Evolutionary conservation across 2,888 invertebrate genomes (phyloP), one percentile per base, ranked within the genome.

Genomic region (Diaprepes abbreviatus): DNA sequence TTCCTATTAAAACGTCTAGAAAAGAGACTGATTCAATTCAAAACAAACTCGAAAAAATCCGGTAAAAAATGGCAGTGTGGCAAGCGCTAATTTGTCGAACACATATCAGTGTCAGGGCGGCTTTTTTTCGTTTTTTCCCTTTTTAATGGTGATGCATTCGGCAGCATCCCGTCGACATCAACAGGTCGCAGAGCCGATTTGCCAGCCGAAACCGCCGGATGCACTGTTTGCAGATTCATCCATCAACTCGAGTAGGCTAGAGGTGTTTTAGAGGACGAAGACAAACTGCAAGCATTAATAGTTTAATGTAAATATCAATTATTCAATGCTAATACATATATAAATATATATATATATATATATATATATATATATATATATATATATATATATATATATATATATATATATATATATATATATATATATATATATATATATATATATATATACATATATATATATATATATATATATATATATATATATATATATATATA

Each of bases 181-280:
- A 77, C 77, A 77, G 76, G 76, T 75, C 74, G 74, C 68, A 67
- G 73, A 74, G 75, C 73, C 74, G 73, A 69, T 73, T 73, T 71
- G 70, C 72, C 73, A 74, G 72, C 66, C 70, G 66, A 71, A 71
- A 67, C 67, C 66, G 71, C 71, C 78, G 75, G 78, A 77, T 79
- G 79, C 78, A 79, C 75, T 79, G 79, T 80, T 80, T 80, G 79
- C 78, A 76, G 77, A 78, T 79, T 79, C 80, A 81, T 80, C 81
- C 79, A 80, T 81, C 80, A 81, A 78, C 73, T 63, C 64, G 71
- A 72, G 71, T 72, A 70, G 71, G 72, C 65, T 66, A 54, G 73
- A 70, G 72, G 71, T 65, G 67, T 68, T 70, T 40, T 16, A 17
- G 4, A 16, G 59, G 72, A 12, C 6, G 3, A 3, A 57, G 63